A percentile compares a stretch with the other conserved stretches of the same genome.
Conservation (phyloP, 1,140 invertebrate species). For the Adoxophyes honmai region DNA sequence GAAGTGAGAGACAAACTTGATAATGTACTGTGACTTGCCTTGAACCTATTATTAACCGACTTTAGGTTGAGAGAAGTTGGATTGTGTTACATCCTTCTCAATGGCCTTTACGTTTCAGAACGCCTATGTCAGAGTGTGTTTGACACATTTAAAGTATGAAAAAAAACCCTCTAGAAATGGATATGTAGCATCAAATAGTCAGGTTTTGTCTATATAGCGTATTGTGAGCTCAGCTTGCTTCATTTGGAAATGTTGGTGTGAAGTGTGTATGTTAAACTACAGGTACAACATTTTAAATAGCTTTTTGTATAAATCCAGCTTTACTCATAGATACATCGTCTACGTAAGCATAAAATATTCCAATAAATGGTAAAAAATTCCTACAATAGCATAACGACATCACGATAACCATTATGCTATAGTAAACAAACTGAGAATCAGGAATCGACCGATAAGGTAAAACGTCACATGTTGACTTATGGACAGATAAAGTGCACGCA, state of each 20-base stretch:
- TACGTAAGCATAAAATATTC: neutral
- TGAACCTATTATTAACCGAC: neutral
- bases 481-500: slow-evolving; percentile 6
- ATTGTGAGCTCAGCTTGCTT: no score
- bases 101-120: no score
- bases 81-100: neutral
- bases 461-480: slow-evolving; percentile 13
- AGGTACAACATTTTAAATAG: no score
- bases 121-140: no score
- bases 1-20: neutral
- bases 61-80: no score
- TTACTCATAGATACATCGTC: neutral
- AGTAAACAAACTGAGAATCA: neutral
- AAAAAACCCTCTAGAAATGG: no score
- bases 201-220: no score
- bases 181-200: no score
- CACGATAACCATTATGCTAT: neutral
- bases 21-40: neutral
- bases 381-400: neutral
- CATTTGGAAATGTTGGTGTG: no score
- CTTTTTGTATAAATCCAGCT: no score
- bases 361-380: neutral
- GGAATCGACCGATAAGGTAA: slow-evolving; percentile 12
- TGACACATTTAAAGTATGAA: no score
- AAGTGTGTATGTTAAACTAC: no score